A percentile compares a stretch with the other conserved stretches of the same genome.
Evolutionary conservation across 1,140 invertebrate genomes (phyloP).

Genomic region (Intoshia linei): DNA sequence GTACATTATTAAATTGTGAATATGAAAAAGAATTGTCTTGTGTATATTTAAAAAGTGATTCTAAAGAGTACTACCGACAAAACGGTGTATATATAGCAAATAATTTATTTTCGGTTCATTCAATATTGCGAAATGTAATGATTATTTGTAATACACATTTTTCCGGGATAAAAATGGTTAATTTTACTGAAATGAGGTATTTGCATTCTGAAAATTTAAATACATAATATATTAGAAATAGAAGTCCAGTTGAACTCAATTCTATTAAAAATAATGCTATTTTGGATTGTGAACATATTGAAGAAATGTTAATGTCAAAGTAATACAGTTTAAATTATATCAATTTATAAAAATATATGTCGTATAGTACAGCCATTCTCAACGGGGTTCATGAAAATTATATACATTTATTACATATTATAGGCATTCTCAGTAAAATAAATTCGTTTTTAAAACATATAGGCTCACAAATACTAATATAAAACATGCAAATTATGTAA

Average conservation of each 20-base stretch:
- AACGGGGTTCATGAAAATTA: neutral
- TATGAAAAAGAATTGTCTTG: too few species aligned
- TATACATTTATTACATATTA: neutral
- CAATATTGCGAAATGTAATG: neutral
- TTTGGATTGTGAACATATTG: conserved; percentile 14
- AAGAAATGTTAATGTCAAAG: conserved; percentile 17
- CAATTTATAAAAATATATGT: neutral
- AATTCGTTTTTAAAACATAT: too few species aligned
- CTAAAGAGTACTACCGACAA: neutral
- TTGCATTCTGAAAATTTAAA: neutral
- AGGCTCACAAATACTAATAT: too few species aligned
- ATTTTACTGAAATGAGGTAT: neutral
- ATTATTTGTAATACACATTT: neutral
- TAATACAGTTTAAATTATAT: neutral
- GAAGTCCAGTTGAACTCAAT: conserved; percentile 17
- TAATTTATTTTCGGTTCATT: conserved; percentile 10
- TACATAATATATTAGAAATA: conserved; percentile 8
- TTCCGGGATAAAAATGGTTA: neutral
- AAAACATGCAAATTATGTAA: too few species aligned
- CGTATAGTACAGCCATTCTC: neutral
- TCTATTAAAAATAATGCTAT: conserved; percentile 13
- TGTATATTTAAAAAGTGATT: too few species aligned
- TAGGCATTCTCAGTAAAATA: neutral
- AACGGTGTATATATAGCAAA: neutral
- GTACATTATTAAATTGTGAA: too few species aligned